Base-by-base conservation (phyloP, 2,113 vertebrate genomes). In the Saguinus imperator region DNA sequence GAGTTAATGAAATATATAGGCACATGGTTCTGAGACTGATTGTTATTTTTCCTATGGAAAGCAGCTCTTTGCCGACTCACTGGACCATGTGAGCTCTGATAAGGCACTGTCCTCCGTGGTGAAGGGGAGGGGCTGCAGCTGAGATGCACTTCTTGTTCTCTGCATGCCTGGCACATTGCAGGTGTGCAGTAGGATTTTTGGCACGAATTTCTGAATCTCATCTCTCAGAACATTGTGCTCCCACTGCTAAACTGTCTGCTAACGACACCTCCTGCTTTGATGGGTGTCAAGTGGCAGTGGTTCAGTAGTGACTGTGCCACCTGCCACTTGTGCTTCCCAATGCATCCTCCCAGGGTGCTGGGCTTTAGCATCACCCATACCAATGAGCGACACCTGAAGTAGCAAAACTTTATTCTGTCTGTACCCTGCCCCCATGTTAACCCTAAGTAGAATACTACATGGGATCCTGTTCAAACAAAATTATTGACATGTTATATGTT, bases 1-100 rank as follows among this genome's bases (percentile, higher is more conserved):
- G 66, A 87, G 35, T 83, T 82, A 92, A 84, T 95, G 43, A 82
- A 91, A 90, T 89, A 84, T 89, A 84, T 29, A 82, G 70, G 86
- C 70, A 35, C 64, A 43, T 85, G 75, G 40, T 77, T 92, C 58
- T 81, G 66, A 90, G 29, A 66, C 35, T 40, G n/a, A 45, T 52
- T 2, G 32, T 81, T 94, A 94, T 81, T 70, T 94, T 94, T 80
- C 40, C 45, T 32, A 40, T 0, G 27, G 70, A 94, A 88, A 95
- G 50, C 37, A 68, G 48, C 45, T 50, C 21, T 89, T 20, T 13
- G 85, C 43, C 0, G 4, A 83, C 40, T 89, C 20, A 43, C 61
- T 75, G 43, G 58, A 64, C 6, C 4, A 4, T 48, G 52, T 21
- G 52, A 76, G 55, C 40, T 87, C 35, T 58, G 23, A 45, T 75